Evolutionary conservation across 2,113 vertebrate species (phyloP).

Genomic region (Ornithorhynchus anatinus): DNA sequence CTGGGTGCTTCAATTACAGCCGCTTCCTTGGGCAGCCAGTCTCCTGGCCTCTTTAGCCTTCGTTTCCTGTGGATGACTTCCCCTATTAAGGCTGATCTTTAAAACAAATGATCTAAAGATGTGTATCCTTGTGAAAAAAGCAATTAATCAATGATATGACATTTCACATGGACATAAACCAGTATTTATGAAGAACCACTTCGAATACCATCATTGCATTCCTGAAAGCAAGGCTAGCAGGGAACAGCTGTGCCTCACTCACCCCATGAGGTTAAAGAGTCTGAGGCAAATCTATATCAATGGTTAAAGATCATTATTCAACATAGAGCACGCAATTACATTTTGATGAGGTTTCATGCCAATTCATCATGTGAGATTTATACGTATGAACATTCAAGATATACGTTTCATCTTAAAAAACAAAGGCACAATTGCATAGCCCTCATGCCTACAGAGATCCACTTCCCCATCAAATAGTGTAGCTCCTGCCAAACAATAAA

Average conservation of each 20-base stretch:
- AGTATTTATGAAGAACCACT: background rate
- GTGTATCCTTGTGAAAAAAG: conserved; percentile 1
- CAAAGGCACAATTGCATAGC: conserved; percentile 45
- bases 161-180: conserved; percentile 25
- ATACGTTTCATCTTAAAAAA: conserved; percentile 49
- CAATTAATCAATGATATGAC: conserved; percentile 23
- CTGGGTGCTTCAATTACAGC: no score
- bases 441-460: conserved; percentile 26
- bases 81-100: background rate
- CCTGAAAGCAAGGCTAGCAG: conserved; percentile 5
- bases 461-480: conserved; percentile 3
- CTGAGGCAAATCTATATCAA: conserved; percentile 56
- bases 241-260: conserved; percentile 14
- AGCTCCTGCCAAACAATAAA: conserved; percentile 23
- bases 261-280: background rate
- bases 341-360: conserved; percentile 64
- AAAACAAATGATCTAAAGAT: conserved; percentile 42
- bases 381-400: conserved; percentile 47
- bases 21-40: background rate
- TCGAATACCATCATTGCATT: background rate
- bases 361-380: conserved; percentile 61
- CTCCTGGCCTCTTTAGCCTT: background rate
- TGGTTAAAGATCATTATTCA: conserved; percentile 59
- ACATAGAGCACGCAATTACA: conserved; percentile 59
- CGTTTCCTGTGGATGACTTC: conserved; percentile 2